Conservation (phyloP, 2,113 vertebrate genomes). For the Brienomyrus longianalis region DNA sequence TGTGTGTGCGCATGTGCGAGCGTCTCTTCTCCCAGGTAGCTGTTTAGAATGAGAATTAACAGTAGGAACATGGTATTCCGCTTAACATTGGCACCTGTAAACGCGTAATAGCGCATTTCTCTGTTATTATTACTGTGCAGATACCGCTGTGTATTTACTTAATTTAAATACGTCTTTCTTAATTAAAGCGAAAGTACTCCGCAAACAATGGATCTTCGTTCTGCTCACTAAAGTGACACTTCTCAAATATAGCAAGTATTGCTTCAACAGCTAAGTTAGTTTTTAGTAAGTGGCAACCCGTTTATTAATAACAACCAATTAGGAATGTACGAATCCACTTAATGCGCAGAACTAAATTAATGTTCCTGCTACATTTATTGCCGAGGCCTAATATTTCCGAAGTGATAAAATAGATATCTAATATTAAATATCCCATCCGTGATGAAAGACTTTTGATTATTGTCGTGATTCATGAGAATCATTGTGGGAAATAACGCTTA, state of each 20-base stretch:
- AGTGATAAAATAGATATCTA: background rate
- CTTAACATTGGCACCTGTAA: background rate
- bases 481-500: background rate
- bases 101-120: background rate
- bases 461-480: background rate
- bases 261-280: background rate
- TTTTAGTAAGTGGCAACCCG: background rate
- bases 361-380: background rate
- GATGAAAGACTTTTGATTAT: background rate
- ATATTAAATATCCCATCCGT: background rate
- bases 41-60: background rate
- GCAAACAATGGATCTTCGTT: background rate
- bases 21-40: constrained; percentile 31
- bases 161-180: background rate
- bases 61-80: background rate
- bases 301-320: background rate
- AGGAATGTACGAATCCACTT: background rate
- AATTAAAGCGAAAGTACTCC: background rate
- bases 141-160: background rate
- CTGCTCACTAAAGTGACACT: background rate
- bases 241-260: background rate
- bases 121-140: background rate
- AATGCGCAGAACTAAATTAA: too few species aligned
- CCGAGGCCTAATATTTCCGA: background rate
- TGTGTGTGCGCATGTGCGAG: background rate